Base-by-base conservation (phyloP, 2,113 vertebrate genomes). In the Amazona guildingii region DNA sequence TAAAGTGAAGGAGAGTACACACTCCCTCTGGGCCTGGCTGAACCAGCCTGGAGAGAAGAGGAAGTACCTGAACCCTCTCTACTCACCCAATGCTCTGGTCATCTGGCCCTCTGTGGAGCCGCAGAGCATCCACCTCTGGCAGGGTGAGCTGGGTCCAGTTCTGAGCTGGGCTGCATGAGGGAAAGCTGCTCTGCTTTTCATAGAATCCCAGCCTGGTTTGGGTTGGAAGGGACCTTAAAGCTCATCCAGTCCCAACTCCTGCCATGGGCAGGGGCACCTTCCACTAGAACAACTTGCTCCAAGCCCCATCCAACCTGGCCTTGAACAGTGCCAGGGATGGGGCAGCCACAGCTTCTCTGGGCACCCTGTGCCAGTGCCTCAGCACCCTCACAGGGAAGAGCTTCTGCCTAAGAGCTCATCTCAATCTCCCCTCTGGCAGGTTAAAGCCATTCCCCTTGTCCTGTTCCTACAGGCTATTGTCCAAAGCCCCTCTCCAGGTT, bases 31-130 rank as follows among this genome's bases (percentile, higher is more conserved):
- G 98, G 97, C 95, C 61, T 97, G 96, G 86, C 88, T 99, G 69
- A 90, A 98, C 67, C 97, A 92, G 76, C 97, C 97, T 0, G 61
- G 28, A 6, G 95, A 98, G 93, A 96, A 57, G 86, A 87, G 96
- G 19, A 73, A 88, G 31, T 97, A 98, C 94, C 86, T 84, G 39
- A 99, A 99, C 92, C 98, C 98, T 1, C 94, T 99, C 33, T 99
- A 98, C 61, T 84, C 98, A 0, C 94, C 43, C 91, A 99, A 98
- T 29, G 80, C 98, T 33, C 67, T 98, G 77, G 98, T 98, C 44
- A 98, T 98, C 94, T 99, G 99, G 98, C 99, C 99, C 27, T 99
- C 98, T 0, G 98, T 99, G 17, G 98, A 99, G 87, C 98, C 98
- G 35, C 99, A 99, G 97, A 98, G 98, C 87, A 94, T 99, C 92